Percentiles rank a stretch among this genome's conserved stretches.
Evolutionary conservation across 2,888 invertebrate species (phyloP).

Genomic region (Phania funesta): DNA sequence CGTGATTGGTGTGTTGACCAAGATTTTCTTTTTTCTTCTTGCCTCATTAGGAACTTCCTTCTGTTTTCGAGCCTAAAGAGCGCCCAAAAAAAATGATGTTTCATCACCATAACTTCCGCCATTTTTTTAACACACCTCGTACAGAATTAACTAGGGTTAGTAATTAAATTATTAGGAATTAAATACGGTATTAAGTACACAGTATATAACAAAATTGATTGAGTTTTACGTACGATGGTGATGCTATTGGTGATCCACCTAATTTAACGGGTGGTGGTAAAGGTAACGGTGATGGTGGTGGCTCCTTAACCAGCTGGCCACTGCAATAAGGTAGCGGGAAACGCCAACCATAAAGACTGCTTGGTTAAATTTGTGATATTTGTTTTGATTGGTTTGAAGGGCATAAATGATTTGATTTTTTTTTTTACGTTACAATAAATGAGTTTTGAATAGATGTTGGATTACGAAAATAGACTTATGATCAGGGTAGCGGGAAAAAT

Average conservation of each 20-base stretch:
- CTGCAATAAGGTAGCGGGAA: constrained; percentile 98
- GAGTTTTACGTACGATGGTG: constrained; percentile 84
- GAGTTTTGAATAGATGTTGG: constrained; percentile 24
- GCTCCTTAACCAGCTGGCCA: constrained; percentile 86
- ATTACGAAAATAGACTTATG: neutral
- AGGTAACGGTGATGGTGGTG: constrained; percentile 89
- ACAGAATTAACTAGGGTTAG: too few species aligned
- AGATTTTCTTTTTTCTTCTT: too few species aligned
- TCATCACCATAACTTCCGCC: too few species aligned
- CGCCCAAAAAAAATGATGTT: too few species aligned
- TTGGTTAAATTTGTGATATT: constrained; percentile 76
- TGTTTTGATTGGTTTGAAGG: constrained; percentile 56
- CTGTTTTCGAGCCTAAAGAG: too few species aligned
- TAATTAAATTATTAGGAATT: neutral
- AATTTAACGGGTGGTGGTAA: constrained; percentile 89
- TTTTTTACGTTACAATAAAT: constrained; percentile 63
- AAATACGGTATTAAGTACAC: neutral
- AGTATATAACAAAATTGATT: neutral
- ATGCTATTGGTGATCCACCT: constrained; percentile 85
- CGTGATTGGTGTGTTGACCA: too few species aligned
- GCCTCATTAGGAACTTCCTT: too few species aligned
- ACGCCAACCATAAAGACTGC: constrained; percentile 97
- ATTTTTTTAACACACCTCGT: too few species aligned
- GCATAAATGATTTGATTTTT: constrained; percentile 65
- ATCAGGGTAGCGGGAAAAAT: neutral